Base-by-base conservation (phyloP, 2,888 invertebrate genomes). In the Eulithis prunata region DNA sequence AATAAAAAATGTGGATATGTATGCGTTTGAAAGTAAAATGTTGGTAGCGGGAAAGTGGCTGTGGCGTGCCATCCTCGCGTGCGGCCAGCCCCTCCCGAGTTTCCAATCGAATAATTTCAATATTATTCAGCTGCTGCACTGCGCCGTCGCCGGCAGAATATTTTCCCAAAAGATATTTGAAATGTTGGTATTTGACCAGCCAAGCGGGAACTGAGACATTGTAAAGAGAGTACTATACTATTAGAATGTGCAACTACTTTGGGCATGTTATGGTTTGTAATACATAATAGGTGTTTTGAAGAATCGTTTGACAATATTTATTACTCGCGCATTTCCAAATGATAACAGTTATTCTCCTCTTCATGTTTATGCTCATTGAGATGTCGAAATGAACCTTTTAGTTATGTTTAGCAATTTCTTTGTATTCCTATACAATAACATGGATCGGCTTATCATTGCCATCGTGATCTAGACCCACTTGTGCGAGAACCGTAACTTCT, bases 21-120 rank as follows among this genome's bases (percentile, higher is more conserved):
- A 82, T 88, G 91, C 91, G 89, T 89, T 90, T 85, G 92, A 93
- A 93, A 93, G 92, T 93, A 92, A 93, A 91, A 91, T 87, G 86
- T 74, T 77, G 73, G 75, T 82, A 72, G 77, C 87, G 89, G 90
- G 91, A 91, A 92, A 92, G 91, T 90, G 79, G 73, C 72, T 71
- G 83, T 88, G 85, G 76, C 78, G 78, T 73, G 75, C 73, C 76
- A 73, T 74, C 76, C 73, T 89, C 74, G 89, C 90, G 88, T 89
- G 90, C 75, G 74, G 75, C 83, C 82, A 80, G 73, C 78, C 71
- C 71, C 74, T 75, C 73, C 21, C 71, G 75, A 87, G 84, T 90
- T 90, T 88, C 91, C 90, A 90, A 88, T 86, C 80, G 78, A 81
- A 84, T 81, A 81, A 82, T 82, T 85, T 79, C 75, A 76, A 78